Conservation (phyloP, 2,888 invertebrate genomes). For the Herminia tarsipennalis region DNA sequence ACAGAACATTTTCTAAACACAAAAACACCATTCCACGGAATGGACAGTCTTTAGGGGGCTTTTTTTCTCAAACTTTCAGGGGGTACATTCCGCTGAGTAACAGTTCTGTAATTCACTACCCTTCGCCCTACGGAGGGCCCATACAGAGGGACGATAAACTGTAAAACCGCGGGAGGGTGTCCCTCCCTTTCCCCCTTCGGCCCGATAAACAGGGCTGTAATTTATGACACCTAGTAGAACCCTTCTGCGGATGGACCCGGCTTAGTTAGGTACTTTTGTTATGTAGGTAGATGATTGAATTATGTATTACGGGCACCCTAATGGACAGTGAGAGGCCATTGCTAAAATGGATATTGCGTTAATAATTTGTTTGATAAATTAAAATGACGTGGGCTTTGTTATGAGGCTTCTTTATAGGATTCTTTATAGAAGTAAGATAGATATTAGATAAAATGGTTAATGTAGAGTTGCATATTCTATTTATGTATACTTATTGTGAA, state of each 20-base stretch:
- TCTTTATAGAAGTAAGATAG: too few relatives aligned
- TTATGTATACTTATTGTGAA: too few relatives aligned
- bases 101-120: conserved; percentile 73
- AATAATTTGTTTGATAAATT: neutral
- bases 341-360: conserved; percentile 18
- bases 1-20: conserved; percentile 13
- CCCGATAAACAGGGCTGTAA: conserved; percentile 81
- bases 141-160: conserved; percentile 81
- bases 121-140: conserved; percentile 66
- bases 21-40: conserved; percentile 29
- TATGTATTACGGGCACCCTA: conserved; percentile 38
- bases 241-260: conserved; percentile 62
- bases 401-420: neutral
- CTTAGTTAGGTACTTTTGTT: conserved; percentile 37
- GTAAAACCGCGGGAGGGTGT: conserved; percentile 81
- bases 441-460: too few relatives aligned
- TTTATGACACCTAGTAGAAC: conserved; percentile 80
- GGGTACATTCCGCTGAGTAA: conserved; percentile 76
- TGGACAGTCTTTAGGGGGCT: conserved; percentile 48
- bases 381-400: neutral
- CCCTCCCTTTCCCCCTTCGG: conserved; percentile 67
- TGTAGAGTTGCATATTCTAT: too few relatives aligned
- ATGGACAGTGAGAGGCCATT: conserved; percentile 36
- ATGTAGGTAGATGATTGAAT: conserved; percentile 39
- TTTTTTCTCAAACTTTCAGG: conserved; percentile 53